Conservation (phyloP, 2,888 invertebrate genomes). For the Agriopis leucophaearia region DNA sequence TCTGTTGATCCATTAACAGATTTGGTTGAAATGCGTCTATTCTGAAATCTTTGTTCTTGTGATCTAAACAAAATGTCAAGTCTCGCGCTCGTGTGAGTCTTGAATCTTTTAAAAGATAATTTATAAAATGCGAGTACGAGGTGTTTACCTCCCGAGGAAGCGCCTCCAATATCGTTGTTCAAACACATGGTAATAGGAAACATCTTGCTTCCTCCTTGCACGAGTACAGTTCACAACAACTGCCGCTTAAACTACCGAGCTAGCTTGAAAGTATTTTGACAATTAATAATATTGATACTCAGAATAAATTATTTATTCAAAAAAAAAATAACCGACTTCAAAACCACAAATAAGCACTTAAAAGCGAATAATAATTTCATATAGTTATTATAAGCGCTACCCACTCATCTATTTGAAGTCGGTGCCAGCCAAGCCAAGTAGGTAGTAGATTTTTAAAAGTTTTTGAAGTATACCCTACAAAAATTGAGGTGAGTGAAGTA, state of each 20-base stretch:
- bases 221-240: slow-evolving; percentile 31
- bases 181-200: slow-evolving; percentile 74
- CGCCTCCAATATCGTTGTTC: slow-evolving; percentile 71
- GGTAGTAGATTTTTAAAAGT: too few species aligned
- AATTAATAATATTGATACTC: not conserved
- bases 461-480: too few species aligned
- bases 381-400: too few species aligned
- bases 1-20: not conserved
- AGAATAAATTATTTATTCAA: too few species aligned
- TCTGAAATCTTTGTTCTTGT: not conserved
- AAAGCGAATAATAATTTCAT: too few species aligned
- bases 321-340: too few species aligned
- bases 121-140: slow-evolving; percentile 54
- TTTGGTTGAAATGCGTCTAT: not conserved
- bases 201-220: slow-evolving; percentile 61
- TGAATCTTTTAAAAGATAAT: slow-evolving; percentile 49
- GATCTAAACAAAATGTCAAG: slow-evolving; percentile 20
- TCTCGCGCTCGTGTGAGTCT: not conserved
- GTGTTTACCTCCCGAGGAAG: slow-evolving; percentile 59
- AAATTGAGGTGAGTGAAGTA: too few species aligned
- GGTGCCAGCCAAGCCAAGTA: too few species aligned
- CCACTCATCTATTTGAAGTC: too few species aligned
- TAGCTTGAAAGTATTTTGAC: not conserved
- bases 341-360: too few species aligned
- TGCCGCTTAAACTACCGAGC: not conserved